These are phyloP conservation scores for Zaprionus obscuricornis DNA, from an alignment of 2,888 invertebrate genomes.

Conservation along the genomic window DNA sequence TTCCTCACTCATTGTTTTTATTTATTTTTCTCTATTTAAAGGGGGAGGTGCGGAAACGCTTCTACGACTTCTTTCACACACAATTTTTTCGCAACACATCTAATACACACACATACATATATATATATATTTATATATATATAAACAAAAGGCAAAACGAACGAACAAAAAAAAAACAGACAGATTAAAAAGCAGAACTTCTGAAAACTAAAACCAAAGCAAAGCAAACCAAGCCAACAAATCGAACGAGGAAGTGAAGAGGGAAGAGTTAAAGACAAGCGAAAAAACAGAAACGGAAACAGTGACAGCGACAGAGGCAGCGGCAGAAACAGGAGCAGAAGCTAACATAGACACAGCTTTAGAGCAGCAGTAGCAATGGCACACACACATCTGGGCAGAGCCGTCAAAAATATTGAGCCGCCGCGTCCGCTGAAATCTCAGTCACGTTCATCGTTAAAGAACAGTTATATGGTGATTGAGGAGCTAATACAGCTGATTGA, in stretches of 20 bases:
- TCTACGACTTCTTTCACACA: slow-evolving; percentile 77
- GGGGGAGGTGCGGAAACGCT: slow-evolving; percentile 83
- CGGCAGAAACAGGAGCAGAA: slow-evolving; percentile 12
- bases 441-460: slow-evolving; percentile 84
- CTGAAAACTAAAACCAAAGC: slow-evolving; percentile 26
- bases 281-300: no score
- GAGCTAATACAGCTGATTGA: slow-evolving; percentile 92
- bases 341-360: no score
- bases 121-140: slow-evolving; percentile 3
- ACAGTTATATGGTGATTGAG: slow-evolving; percentile 86
- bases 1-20: not conserved
- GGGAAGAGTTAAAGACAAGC: no score
- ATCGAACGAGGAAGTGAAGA: slow-evolving; percentile 22
- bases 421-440: slow-evolving; percentile 89
- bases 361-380: no score
- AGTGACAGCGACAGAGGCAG: no score
- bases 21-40: slow-evolving; percentile 52
- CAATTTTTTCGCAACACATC: slow-evolving; percentile 51
- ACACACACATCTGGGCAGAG: slow-evolving; percentile 87
- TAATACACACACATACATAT: slow-evolving; percentile 33
- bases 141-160: no score
- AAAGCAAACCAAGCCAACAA: no score
- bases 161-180: slow-evolving; percentile 35
- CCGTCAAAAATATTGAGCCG: slow-evolving; percentile 89
- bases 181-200: slow-evolving; percentile 50